These are phyloP conservation scores for Tyria jacobaeae DNA, from an alignment of 2,888 invertebrate genomes.

Conservation along the genomic window DNA sequence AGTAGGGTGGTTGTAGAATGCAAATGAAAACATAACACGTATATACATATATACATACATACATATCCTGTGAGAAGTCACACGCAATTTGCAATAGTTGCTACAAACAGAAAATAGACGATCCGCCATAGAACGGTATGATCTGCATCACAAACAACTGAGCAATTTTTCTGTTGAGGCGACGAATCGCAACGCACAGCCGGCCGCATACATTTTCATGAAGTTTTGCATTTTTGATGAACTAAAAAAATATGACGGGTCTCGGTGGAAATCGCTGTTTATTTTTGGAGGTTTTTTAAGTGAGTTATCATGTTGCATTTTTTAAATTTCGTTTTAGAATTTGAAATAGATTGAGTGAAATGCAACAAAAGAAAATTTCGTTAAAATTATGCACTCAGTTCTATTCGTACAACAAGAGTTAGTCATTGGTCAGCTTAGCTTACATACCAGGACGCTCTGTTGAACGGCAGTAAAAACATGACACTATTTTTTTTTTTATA, in stretches of 20 bases:
- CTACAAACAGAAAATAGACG: conserved; percentile 18
- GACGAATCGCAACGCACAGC: conserved; percentile 55
- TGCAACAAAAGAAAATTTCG: not conserved
- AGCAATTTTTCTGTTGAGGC: conserved; percentile 65
- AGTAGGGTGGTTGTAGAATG: not conserved
- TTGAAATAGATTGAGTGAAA: not conserved
- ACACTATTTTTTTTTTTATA: too few species aligned
- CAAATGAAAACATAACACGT: not conserved
- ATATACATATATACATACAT: too few species aligned
- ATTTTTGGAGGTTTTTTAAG: conserved; percentile 38
- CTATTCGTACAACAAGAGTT: too few species aligned
- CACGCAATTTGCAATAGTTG: not conserved
- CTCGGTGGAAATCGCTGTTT: conserved; percentile 53
- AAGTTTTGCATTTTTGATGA: conserved; percentile 83
- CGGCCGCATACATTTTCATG: conserved; percentile 79
- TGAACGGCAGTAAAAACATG: too few species aligned
- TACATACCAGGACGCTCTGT: too few species aligned
- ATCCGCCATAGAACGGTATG: conserved; percentile 37
- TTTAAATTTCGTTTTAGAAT: conserved; percentile 25
- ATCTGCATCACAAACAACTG: conserved; percentile 71
- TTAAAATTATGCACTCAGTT: too few species aligned
- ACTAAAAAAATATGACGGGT: conserved; percentile 63
- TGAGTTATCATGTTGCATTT: conserved; percentile 21
- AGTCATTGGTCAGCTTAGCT: too few species aligned
- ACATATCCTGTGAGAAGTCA: not conserved